Conservation (phyloP, 2,797 vertebrate species). For the Catharus ustulatus region DNA sequence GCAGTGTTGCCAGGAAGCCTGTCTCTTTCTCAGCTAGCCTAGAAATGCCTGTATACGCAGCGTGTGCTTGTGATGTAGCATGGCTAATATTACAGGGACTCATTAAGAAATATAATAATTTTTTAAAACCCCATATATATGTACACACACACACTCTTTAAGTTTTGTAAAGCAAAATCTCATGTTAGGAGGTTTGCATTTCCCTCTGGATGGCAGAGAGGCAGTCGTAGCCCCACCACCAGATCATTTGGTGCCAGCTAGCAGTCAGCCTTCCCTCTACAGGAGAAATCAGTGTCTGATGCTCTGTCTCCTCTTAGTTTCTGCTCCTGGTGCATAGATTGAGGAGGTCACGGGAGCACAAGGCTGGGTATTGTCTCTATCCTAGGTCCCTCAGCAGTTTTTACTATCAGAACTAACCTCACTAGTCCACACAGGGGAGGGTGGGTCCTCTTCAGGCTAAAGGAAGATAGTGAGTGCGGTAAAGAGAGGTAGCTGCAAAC, state of each 20-base stretch:
- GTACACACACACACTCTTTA: too few species aligned
- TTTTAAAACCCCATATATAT: fast-evolving
- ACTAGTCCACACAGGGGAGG: neutral
- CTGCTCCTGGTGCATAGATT: neutral
- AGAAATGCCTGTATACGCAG: neutral
- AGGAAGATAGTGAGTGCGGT: neutral
- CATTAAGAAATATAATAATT: neutral
- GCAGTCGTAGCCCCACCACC: neutral
- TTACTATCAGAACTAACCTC: neutral
- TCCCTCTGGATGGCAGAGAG: neutral
- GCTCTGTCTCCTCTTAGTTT: neutral
- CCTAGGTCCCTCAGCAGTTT: neutral
- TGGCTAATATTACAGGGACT: neutral
- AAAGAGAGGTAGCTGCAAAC: neutral
- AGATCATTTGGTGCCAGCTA: neutral
- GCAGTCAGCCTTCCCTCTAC: neutral
- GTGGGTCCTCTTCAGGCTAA: neutral
- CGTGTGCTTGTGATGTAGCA: fast-evolving
- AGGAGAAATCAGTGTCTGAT: neutral
- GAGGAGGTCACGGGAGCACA: neutral
- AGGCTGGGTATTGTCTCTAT: neutral
- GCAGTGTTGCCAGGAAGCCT: neutral
- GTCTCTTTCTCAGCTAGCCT: neutral
- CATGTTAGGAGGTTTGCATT: neutral
- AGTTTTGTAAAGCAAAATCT: neutral